Conservation (phyloP, 1,140 invertebrate species). For the Chymomyza costata region DNA sequence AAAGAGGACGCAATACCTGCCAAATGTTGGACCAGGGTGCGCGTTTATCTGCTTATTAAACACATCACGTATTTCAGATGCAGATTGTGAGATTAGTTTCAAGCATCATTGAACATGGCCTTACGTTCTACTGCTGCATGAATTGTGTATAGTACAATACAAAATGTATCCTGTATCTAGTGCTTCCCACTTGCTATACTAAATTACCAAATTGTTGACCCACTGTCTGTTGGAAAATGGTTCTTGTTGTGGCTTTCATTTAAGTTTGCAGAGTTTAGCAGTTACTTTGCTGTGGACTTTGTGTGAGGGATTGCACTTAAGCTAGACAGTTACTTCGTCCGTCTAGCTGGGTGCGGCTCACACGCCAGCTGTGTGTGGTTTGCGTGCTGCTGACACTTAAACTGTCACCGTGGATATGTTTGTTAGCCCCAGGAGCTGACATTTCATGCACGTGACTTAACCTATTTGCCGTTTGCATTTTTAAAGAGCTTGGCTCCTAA, state of each 20-base stretch:
- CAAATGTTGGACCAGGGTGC: not conserved
- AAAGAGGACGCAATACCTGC: too few relatives aligned
- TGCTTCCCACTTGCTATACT: not conserved
- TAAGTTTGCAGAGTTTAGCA: slow-evolving; percentile 42
- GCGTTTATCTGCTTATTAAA: slow-evolving; percentile 47
- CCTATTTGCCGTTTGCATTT: slow-evolving; percentile 28
- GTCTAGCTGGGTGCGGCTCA: slow-evolving; percentile 17
- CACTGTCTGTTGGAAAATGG: slow-evolving; percentile 22
- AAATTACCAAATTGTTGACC: slow-evolving; percentile 46
- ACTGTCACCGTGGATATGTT: slow-evolving; percentile 39
- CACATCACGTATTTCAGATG: slow-evolving; percentile 64
- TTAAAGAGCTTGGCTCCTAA: slow-evolving; percentile 30
- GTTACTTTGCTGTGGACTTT: slow-evolving; percentile 33
- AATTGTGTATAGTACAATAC: slow-evolving; percentile 2
- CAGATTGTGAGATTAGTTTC: slow-evolving; percentile 71
- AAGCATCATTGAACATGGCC: slow-evolving; percentile 52
- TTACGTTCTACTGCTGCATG: too few relatives aligned
- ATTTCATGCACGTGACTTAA: slow-evolving; percentile 43
- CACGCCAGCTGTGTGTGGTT: slow-evolving; percentile 50
- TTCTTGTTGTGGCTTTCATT: slow-evolving; percentile 53
- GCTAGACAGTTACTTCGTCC: slow-evolving; percentile 5
- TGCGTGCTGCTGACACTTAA: slow-evolving; percentile 62
- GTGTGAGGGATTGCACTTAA: slow-evolving; percentile 20
- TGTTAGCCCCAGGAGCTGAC: slow-evolving; percentile 1
- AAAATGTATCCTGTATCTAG: not conserved